Conservation (phyloP, 53 echinoderm and acorn worm species). For the Echinarachnius parma region DNA sequence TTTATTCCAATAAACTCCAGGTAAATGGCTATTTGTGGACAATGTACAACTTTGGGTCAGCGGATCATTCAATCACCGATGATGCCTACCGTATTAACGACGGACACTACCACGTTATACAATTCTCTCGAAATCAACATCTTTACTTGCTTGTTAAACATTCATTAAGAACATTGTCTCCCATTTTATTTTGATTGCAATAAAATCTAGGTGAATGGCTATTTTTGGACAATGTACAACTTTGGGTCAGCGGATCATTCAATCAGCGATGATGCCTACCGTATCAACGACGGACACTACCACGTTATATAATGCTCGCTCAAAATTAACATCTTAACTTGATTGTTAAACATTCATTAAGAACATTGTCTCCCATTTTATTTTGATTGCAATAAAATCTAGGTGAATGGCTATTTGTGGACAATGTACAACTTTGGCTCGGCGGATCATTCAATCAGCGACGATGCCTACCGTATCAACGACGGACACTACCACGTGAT, state of each 20-base stretch:
- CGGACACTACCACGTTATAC: constrained; percentile 76
- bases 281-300: constrained; percentile 72
- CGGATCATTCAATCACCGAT: constrained; percentile 67
- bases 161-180: too few relatives aligned
- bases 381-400: too few relatives aligned
- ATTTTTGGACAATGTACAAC: constrained; percentile 74
- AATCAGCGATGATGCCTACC: constrained; percentile 58
- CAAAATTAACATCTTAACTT: too few relatives aligned
- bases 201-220: constrained; percentile 76
- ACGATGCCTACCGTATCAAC: constrained; percentile 54
- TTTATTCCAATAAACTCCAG: too few relatives aligned
- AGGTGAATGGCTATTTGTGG: constrained; percentile 68
- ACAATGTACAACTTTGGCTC: constrained; percentile 87
- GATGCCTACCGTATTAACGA: constrained; percentile 61
- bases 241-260: constrained; percentile 74
- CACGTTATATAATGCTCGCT: too few relatives aligned
- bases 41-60: constrained; percentile 83
- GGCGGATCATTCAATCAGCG: constrained; percentile 66
- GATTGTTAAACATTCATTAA: too few relatives aligned
- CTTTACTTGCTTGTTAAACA: too few relatives aligned
- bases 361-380: too few relatives aligned
- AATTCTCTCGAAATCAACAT: constrained; percentile 73
- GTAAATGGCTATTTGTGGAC: constrained; percentile 65
- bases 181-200: too few relatives aligned
- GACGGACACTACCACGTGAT: constrained; percentile 83